Percentiles rank a stretch among this genome's conserved stretches.
Evolutionary conservation across 2,113 vertebrate genomes (phyloP).

Genomic region (Phalacrocorax brasilianus): DNA sequence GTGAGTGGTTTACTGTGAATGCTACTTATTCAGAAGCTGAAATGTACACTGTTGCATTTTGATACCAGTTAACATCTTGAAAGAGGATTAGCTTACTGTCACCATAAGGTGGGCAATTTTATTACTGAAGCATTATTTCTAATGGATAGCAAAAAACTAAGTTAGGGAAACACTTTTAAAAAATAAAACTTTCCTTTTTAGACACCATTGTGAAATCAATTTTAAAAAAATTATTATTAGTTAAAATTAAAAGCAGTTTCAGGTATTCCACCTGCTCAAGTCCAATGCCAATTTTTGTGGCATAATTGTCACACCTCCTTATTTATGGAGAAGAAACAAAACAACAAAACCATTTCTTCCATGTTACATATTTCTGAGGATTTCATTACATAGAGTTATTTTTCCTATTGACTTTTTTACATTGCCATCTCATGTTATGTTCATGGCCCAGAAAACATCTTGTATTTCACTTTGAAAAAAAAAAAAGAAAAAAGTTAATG

Average conservation of each 20-base stretch:
- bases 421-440: not conserved
- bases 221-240: not conserved
- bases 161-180: not conserved
- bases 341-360: not conserved
- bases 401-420: not conserved
- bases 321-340: not conserved
- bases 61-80: not conserved
- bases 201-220: not conserved
- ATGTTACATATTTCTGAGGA: not conserved
- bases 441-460: not conserved
- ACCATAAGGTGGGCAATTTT: not conserved
- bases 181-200: not conserved
- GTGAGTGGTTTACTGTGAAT: not conserved
- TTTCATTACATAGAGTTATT: not conserved
- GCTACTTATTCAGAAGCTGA: not conserved
- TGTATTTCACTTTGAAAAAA: not conserved
- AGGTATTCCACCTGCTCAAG: not conserved
- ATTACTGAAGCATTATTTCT: not conserved
- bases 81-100: not conserved
- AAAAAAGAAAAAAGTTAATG: not conserved
- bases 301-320: not conserved
- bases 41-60: not conserved
- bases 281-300: not conserved
- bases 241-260: not conserved
- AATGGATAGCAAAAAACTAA: not conserved